phyloP scores from a whole-genome alignment of 2,888 invertebrate species.

The Germaria angustata region DNA sequence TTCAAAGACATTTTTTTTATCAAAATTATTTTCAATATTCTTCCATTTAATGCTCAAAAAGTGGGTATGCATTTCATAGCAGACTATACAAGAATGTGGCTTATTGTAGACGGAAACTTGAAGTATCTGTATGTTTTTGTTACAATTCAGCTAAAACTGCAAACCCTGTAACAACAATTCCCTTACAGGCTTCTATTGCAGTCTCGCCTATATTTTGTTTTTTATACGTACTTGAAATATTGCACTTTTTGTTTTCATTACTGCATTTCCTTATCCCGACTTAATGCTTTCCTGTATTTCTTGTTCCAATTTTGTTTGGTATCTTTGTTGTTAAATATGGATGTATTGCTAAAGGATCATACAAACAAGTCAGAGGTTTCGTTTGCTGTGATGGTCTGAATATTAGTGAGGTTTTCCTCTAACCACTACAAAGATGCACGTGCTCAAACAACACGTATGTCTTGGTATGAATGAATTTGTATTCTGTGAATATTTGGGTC shows the following conservation, averaged over 20 bases:
- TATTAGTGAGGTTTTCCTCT: conserved; percentile 1
- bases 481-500: conserved; percentile 56
- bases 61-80: no score
- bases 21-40: no score
- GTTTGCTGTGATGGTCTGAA: not conserved
- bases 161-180: not conserved
- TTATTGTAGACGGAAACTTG: no score
- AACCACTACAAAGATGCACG: conserved; percentile 6
- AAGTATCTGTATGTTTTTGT: no score
- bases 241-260: conserved; percentile 47
- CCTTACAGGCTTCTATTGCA: not conserved
- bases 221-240: conserved; percentile 54
- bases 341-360: not conserved
- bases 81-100: no score
- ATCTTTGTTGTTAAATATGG: conserved; percentile 13
- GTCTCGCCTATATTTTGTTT: conserved; percentile 30
- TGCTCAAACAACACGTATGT: not conserved
- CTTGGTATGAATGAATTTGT: conserved; percentile 15
- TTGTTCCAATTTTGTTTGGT: conserved; percentile 51
- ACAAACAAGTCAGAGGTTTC: not conserved
- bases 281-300: conserved; percentile 59
- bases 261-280: conserved; percentile 65
- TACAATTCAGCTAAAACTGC: not conserved
- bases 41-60: no score
- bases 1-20: no score